Evolutionary conservation across 2,888 invertebrate genomes (phyloP).

Genomic region (Sericinus montela): DNA sequence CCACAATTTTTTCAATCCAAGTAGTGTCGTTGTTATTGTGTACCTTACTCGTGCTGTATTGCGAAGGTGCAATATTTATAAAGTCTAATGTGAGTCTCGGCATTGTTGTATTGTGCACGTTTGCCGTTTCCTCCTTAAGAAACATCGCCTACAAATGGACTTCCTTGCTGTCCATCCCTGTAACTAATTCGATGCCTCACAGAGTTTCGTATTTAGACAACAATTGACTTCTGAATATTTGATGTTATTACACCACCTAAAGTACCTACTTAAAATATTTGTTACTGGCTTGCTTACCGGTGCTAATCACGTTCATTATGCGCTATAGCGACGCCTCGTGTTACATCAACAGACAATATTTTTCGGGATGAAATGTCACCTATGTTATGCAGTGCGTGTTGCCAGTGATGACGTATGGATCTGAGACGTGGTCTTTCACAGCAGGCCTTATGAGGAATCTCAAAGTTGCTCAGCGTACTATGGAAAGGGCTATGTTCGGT

Average conservation of each 20-base stretch:
- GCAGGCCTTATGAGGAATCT: too few relatives aligned
- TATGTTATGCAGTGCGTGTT: too few relatives aligned
- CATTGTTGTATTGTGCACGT: slow-evolving; percentile 70
- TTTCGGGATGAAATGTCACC: too few relatives aligned
- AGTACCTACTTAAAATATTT: too few relatives aligned
- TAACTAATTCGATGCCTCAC: slow-evolving; percentile 18
- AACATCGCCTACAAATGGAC: slow-evolving; percentile 45
- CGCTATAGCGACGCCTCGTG: too few relatives aligned
- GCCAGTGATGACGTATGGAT: too few relatives aligned
- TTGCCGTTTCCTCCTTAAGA: slow-evolving; percentile 58
- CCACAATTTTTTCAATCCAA: slow-evolving; percentile 25
- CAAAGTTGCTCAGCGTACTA: too few relatives aligned
- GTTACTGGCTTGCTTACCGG: too few relatives aligned
- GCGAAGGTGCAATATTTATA: slow-evolving; percentile 64
- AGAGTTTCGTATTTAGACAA: slow-evolving; percentile 1
- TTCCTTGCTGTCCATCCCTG: slow-evolving; percentile 48
- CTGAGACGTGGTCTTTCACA: too few relatives aligned
- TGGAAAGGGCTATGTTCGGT: too few relatives aligned
- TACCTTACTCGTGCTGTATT: slow-evolving; percentile 41
- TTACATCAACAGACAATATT: too few relatives aligned
- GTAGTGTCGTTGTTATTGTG: slow-evolving; percentile 30
- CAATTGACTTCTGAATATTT: background rate
- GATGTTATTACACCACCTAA: background rate
- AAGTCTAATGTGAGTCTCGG: slow-evolving; percentile 62
- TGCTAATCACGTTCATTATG: too few relatives aligned